Base-by-base conservation (phyloP, 2,113 vertebrate species). In the Istiophorus platypterus region DNA sequence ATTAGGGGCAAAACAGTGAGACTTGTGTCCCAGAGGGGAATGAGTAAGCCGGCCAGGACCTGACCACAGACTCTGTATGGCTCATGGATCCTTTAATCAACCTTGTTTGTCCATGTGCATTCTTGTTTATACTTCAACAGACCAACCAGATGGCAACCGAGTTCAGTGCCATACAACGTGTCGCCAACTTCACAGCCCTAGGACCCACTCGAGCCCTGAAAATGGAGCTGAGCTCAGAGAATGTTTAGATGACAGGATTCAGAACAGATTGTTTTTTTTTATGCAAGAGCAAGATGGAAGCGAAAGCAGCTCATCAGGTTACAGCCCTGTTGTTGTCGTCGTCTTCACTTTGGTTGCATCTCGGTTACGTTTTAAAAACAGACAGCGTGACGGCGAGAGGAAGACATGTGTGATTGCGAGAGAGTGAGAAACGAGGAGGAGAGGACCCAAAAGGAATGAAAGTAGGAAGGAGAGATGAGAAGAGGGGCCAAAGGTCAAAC, bases 401-500 rank as follows among this genome's bases (percentile, higher is more conserved):
- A 56, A 64, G 75, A 81, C 64, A 56, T 70, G 18, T 49, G 66
- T 7, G 62, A 82, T 62, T 34, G 70, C 29, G 56, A 79, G 45
- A 73, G 75, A 81, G 56, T 81, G 84, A 91, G 87, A 75, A 88
- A 79, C 68, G 80, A 90, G 85, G 89, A 87, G 85, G 87, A 85
- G 86, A 87, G 20, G 66, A 83, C 61, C 70, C 64, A 57, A 29
- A 29, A 81, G 84, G 87, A 93, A 92, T 92, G 80, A 89, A 92
- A 90, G 92, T 93, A 90, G 92, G 89, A 93, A 82, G 92, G 87
- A 58, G 79, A 90, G 85, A 89, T 83, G 87, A 81, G 85, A 91
- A 13, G 58, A 59, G 72, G 78, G 75, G 82, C 52, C 84, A 85
- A 69, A 82, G 89, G 87, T 90, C 88, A 78, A 85, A 87, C 85